A percentile compares a stretch with the other conserved stretches of the same genome.
Evolutionary conservation across 2,113 vertebrate species (phyloP).

Genomic region (Sceloporus undulatus): DNA sequence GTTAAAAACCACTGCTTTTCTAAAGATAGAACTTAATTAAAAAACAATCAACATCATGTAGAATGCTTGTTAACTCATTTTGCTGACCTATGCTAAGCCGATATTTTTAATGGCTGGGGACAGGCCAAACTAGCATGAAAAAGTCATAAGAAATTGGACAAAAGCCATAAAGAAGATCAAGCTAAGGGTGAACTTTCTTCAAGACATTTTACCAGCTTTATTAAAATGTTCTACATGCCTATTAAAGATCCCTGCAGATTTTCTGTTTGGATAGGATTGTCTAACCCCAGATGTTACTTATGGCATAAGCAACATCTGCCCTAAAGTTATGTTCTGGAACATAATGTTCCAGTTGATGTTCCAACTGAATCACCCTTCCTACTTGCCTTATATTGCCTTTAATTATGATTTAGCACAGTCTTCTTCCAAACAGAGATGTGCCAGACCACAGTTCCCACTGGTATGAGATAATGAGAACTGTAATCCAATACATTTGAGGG

Average conservation of each 20-base stretch:
- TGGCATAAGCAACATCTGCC: no score
- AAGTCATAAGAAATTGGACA: no score
- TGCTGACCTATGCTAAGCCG: neutral
- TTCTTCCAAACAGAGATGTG: no score
- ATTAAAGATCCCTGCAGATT: neutral
- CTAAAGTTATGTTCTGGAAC: no score
- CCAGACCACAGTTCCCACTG: no score
- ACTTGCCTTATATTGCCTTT: neutral
- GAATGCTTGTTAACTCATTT: neutral
- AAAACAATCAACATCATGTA: neutral
- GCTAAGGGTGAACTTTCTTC: neutral
- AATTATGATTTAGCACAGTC: neutral
- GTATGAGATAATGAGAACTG: no score
- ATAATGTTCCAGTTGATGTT: neutral
- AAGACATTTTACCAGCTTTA: neutral
- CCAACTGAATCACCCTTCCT: neutral
- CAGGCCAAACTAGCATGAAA: no score
- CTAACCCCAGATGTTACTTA: neutral
- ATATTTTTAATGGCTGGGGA: no score
- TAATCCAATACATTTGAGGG: no score
- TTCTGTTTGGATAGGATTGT: neutral
- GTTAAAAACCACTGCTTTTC: neutral
- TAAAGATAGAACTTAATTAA: neutral
- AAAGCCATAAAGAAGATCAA: neutral
- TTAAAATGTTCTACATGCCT: neutral